A percentile compares a stretch with the other conserved stretches of the same genome.
Evolutionary conservation across 2,888 invertebrate genomes (phyloP).

Genomic region (Hofmannophila pseudospretella): DNA sequence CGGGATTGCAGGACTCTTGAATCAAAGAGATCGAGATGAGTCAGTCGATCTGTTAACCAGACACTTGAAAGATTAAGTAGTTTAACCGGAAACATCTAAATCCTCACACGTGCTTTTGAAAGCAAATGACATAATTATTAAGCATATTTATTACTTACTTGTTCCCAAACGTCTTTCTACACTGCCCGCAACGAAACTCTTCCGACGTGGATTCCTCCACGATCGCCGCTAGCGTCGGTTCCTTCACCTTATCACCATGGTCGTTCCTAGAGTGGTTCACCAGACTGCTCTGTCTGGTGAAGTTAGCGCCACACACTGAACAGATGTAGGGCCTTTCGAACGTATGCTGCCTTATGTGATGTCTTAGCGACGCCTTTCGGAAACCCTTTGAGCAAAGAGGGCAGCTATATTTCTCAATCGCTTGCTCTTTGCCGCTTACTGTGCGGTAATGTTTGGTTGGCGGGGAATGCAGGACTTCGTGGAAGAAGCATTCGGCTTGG

Average conservation of each 20-base stretch:
- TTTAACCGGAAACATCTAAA: too few species aligned
- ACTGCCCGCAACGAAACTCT: constrained; percentile 36
- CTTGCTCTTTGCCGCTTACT: constrained; percentile 35
- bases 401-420: constrained; percentile 78
- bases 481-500: constrained; percentile 84
- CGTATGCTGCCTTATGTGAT: constrained; percentile 85
- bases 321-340: constrained; percentile 85
- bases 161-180: constrained; percentile 35
- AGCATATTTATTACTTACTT: background rate
- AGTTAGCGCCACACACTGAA: constrained; percentile 78
- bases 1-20: constrained; percentile 1
- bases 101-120: too few species aligned
- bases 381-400: constrained; percentile 82
- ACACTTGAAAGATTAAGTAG: too few species aligned
- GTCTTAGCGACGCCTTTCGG: constrained; percentile 81
- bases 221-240: constrained; percentile 20
- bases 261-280: constrained; percentile 78
- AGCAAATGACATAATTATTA: too few species aligned
- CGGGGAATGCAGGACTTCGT: constrained; percentile 81
- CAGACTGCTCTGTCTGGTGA: constrained; percentile 81
- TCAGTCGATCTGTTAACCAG: background rate
- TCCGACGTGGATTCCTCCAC: constrained; percentile 19
- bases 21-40: background rate
- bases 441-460: constrained; percentile 43
- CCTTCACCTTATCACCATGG: constrained; percentile 43